Evolutionary conservation across 1,140 invertebrate species (phyloP), one percentile per base, ranked within the genome.

Genomic region (Schlechtendalia chinensis): DNA sequence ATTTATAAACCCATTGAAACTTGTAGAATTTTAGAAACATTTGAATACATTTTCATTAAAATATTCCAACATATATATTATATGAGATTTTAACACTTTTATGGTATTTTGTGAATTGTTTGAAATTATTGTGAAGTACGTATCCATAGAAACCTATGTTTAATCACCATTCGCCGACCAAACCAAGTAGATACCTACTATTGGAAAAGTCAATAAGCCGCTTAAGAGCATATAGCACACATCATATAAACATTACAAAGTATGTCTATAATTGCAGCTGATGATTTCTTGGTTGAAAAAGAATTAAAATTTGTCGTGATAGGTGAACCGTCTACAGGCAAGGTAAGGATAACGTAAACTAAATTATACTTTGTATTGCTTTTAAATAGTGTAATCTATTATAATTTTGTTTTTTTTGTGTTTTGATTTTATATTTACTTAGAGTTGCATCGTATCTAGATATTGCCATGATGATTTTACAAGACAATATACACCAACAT

Each of bases 261-360:
- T 50, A 50, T 69, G 65, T 47, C 65, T 17, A 5, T 69, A 22
- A 47, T 17, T 47, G 0, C 39, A 5, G 10, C 8, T 29, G 47
- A 75, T 22, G 54, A 58, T 75, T 58, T 59, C 58, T 75, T 45
- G 39, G 16, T 77, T 24, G 90, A 91, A 84, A 91, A 89, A 86
- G 89, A 91, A 84, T 84, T 95, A 81, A 95, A 95, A 87, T 89
- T 96, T 83, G 91, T 93, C 27, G 86, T 96, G 72, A 87, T 95
- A 82, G 94, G 94, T 22, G 93, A 95, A 86, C 88, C 91, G 67
- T 88, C 88, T 82, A 90, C 90, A 84, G 94, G 94, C 84, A 96
- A 96, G 89, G 94, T 95, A 88, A 90, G 88, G 94, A 94, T 83
- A 96, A 96, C 89, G 94, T 95, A 88, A 90, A 88, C 32, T 39